Percentiles rank a stretch among this genome's conserved stretches.
Evolutionary conservation across 1,140 invertebrate genomes (phyloP).

Genomic region (Heliconius nattereri): DNA sequence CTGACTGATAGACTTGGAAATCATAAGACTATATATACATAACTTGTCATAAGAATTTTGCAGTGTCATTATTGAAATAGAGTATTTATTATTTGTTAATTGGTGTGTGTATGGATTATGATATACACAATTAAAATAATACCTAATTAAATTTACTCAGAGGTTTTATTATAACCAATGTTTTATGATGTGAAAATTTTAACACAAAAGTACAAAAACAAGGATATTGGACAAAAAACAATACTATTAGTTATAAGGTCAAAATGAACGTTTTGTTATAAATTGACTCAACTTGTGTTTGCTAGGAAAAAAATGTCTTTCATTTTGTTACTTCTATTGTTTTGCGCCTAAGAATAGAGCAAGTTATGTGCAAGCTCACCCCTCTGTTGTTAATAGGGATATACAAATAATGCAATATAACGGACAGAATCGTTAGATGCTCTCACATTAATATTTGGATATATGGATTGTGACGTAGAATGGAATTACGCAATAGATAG

Average conservation of each 20-base stretch:
- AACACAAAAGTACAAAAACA: too few relatives aligned
- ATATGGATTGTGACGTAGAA: constrained; percentile 43
- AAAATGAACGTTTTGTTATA: background rate
- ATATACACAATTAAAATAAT: too few relatives aligned
- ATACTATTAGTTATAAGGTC: background rate
- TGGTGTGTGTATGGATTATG: too few relatives aligned
- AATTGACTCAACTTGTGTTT: background rate
- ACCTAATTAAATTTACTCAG: too few relatives aligned
- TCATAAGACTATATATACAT: too few relatives aligned
- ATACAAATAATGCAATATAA: constrained; percentile 27
- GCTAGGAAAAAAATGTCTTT: background rate
- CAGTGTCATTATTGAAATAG: background rate
- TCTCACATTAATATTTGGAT: constrained; percentile 52
- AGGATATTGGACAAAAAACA: too few relatives aligned
- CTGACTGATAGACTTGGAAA: background rate
- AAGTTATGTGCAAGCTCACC: constrained; percentile 11
- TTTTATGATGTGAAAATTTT: too few relatives aligned
- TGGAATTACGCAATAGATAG: constrained; percentile 58
- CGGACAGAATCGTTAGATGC: constrained; percentile 17
- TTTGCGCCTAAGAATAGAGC: background rate
- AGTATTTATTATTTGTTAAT: too few relatives aligned
- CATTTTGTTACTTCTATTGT: background rate
- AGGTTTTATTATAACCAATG: too few relatives aligned
- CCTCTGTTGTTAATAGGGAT: background rate
- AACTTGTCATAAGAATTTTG: background rate